A percentile compares a stretch with the other conserved stretches of the same genome.
These are phyloP conservation scores for Heliconius himera DNA, from an alignment of 1,140 invertebrate genomes.

Conservation along the genomic window DNA sequence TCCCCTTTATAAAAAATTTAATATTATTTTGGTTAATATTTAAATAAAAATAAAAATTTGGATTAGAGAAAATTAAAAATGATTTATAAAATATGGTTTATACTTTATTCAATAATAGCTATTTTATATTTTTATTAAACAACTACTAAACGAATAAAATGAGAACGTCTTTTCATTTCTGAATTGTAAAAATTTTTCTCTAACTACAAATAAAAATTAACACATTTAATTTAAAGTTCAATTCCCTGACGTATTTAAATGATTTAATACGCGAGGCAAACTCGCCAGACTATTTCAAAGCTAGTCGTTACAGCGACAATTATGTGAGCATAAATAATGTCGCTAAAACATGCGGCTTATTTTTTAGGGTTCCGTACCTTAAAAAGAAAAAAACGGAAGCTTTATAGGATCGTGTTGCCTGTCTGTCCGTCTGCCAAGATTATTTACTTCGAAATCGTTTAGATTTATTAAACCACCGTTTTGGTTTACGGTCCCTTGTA, in stretches of 20 bases:
- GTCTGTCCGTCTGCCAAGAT: too few relatives aligned
- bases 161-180: background rate
- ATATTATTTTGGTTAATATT: too few relatives aligned
- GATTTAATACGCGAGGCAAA: conserved; percentile 24
- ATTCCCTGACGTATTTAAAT: conserved; percentile 27
- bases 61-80: too few relatives aligned
- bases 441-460: too few relatives aligned
- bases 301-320: conserved; percentile 31
- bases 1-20: too few relatives aligned
- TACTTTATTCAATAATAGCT: too few relatives aligned
- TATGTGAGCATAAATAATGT: conserved; percentile 29
- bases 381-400: too few relatives aligned
- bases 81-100: too few relatives aligned
- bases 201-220: background rate
- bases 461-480: too few relatives aligned
- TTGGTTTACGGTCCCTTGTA: too few relatives aligned
- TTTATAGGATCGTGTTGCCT: too few relatives aligned
- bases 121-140: background rate
- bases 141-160: background rate
- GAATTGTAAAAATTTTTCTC: background rate
- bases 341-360: conserved; percentile 25
- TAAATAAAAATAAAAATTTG: too few relatives aligned
- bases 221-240: conserved; percentile 10
- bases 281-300: conserved; percentile 20
- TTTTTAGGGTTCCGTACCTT: background rate